phyloP scores from a whole-genome alignment of 2,888 invertebrate species.

The Rapana venosa region DNA sequence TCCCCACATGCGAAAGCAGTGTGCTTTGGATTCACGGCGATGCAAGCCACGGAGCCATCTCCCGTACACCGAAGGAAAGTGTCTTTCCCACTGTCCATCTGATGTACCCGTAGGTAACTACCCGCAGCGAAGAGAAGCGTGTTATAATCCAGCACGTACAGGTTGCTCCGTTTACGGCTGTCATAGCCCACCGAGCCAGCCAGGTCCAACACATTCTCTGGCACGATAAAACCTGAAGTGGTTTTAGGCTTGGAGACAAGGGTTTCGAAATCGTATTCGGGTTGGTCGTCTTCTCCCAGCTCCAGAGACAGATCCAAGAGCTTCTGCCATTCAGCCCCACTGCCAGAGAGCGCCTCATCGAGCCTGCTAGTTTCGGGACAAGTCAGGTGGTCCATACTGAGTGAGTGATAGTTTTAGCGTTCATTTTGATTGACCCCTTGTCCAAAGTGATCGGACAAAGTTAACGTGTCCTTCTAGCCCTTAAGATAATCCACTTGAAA shows the following conservation, averaged over 20 bases:
- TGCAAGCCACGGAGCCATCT: constrained; percentile 40
- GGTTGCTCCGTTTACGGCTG: constrained; percentile 43
- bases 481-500: too few relatives aligned
- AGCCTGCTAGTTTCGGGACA: too few relatives aligned
- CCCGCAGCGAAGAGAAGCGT: constrained; percentile 47
- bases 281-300: too few relatives aligned
- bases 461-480: too few relatives aligned
- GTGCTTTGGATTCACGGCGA: constrained; percentile 43
- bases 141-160: constrained; percentile 45
- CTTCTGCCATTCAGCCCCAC: too few relatives aligned
- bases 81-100: constrained; percentile 16
- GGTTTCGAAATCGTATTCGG: constrained; percentile 69
- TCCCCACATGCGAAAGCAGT: constrained; percentile 48
- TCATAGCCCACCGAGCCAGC: constrained; percentile 46
- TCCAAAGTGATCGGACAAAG: too few relatives aligned
- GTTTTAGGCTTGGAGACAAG: constrained; percentile 66
- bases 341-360: too few relatives aligned
- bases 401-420: too few relatives aligned
- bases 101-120: constrained; percentile 40
- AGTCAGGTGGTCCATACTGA: too few relatives aligned
- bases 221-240: constrained; percentile 59
- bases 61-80: constrained; percentile 43
- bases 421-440: too few relatives aligned
- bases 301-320: too few relatives aligned
- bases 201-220: not conserved